Evolutionary conservation across 2,888 invertebrate genomes (phyloP).

Genomic region (Drosophila yooni): DNA sequence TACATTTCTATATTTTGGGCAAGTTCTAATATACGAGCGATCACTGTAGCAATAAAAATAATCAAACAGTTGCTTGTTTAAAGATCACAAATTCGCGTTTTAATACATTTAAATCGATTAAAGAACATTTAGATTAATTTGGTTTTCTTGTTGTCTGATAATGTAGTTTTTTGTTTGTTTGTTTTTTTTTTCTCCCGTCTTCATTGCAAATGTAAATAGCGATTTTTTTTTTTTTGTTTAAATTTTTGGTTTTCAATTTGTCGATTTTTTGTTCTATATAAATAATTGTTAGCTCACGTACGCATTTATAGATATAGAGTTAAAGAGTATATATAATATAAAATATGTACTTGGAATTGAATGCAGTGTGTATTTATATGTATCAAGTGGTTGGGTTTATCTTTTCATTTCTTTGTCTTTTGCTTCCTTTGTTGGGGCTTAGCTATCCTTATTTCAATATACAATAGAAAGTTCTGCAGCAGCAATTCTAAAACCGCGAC

Average conservation of each 20-base stretch:
- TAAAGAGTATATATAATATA: slow-evolving; percentile 75
- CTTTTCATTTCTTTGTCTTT: not conserved
- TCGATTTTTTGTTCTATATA: slow-evolving; percentile 56
- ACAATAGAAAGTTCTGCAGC: slow-evolving; percentile 43
- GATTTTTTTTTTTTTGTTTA: slow-evolving; percentile 2
- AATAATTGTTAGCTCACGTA: slow-evolving; percentile 56
- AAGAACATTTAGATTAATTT: slow-evolving; percentile 81
- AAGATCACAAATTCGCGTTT: slow-evolving; percentile 82
- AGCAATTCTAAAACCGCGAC: slow-evolving; percentile 16
- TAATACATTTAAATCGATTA: slow-evolving; percentile 79
- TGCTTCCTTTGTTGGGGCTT: slow-evolving; percentile 5
- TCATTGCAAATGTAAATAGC: slow-evolving; percentile 64
- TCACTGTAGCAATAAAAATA: slow-evolving; percentile 10
- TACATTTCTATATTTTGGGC: not conserved
- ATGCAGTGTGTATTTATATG: slow-evolving; percentile 60
- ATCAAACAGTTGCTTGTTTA: slow-evolving; percentile 39
- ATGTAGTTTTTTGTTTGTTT: slow-evolving; percentile 29
- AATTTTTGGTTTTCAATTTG: not conserved
- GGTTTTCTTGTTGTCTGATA: slow-evolving; percentile 42
- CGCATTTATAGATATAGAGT: slow-evolving; percentile 50
- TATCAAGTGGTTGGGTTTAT: slow-evolving; percentile 40
- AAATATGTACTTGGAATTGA: slow-evolving; percentile 79
- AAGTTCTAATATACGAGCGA: slow-evolving; percentile 3
- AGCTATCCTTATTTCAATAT: slow-evolving; percentile 27
- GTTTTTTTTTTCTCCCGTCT: not conserved